phyloP scores from a whole-genome alignment of 2,888 invertebrate genomes.

The Peribatodes rhomboidaria region DNA sequence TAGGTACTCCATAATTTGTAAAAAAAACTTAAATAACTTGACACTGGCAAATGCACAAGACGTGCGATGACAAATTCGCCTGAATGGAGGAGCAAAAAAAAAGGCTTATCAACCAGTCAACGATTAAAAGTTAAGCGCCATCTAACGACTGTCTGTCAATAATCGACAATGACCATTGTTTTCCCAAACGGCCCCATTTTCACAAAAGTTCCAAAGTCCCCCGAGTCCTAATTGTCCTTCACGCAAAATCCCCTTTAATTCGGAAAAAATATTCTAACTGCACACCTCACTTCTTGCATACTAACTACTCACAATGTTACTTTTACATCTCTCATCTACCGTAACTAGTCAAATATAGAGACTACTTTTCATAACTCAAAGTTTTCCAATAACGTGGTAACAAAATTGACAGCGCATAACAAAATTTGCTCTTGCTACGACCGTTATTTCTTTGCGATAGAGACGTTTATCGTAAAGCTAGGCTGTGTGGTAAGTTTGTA shows the following conservation, averaged over 20 bases:
- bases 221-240: slow-evolving; percentile 20
- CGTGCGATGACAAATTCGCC: no score
- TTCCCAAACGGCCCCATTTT: slow-evolving; percentile 3
- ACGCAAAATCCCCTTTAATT: slow-evolving; percentile 58
- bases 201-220: slow-evolving; percentile 16
- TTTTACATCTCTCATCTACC: neutral
- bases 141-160: neutral
- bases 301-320: slow-evolving; percentile 47
- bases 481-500: slow-evolving; percentile 24
- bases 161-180: neutral
- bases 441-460: neutral
- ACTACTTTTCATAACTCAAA: slow-evolving; percentile 4
- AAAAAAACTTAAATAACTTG: no score
- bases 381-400: slow-evolving; percentile 2
- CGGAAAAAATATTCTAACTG: slow-evolving; percentile 58
- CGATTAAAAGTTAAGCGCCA: no score
- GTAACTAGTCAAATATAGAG: neutral
- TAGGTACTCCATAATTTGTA: no score
- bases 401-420: slow-evolving; percentile 36
- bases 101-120: no score
- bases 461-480: slow-evolving; percentile 29
- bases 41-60: no score
- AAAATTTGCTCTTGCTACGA: slow-evolving; percentile 4
- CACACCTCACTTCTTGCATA: slow-evolving; percentile 53
- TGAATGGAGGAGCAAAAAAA: no score